Evolutionary conservation across 1,140 invertebrate species (phyloP), one percentile per base, ranked within the genome.

Genomic region (Lepidostoma basale): DNA sequence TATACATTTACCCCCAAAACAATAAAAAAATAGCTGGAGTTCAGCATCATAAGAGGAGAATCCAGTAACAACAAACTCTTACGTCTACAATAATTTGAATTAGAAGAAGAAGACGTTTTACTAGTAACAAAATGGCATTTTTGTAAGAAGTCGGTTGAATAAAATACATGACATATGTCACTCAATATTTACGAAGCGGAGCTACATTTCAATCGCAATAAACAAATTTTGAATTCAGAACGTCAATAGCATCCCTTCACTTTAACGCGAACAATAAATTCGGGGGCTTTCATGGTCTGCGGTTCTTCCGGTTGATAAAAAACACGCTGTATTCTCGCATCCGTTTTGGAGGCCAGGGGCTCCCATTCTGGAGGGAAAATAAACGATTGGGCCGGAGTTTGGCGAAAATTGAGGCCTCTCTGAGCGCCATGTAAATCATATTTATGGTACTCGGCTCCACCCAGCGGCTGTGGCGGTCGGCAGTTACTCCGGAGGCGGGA

Each of bases 351-450:
- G 59, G 59, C 59, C 44, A 16, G 14, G 44, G 64, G 45, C 25
- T 39, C 39, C 64, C 62, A 58, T 62, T 65, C 30, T 62, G 58
- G 49, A 69, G 68, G 54, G 25, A 47, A 69, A 69, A 69, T 63
- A 69, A 65, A 65, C 67, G 67, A 64, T 60, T 68, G 44, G 49
- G 56, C 23, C 5, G 45, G 49, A 62, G 59, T 62, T 52, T 40
- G 28, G 59, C 60, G 58, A 33, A 62, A 69, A 59, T 59, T 52
- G 68, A 65, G 54, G 59, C 59, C 14, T 59, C 39, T 56, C 54
- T 16, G 14, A 33, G 25, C 47, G 23, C 30, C 39, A 69, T 69
- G 68, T 69, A 69, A 69, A 69, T 69, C 68, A 69, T 69, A 69
- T 69, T 69, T 69, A 69, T 69, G 49, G 62, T 69, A 67, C 59